These are phyloP conservation scores for Drosophila teissieri DNA, from an alignment of 1,140 invertebrate genomes.

Conservation along the genomic window DNA sequence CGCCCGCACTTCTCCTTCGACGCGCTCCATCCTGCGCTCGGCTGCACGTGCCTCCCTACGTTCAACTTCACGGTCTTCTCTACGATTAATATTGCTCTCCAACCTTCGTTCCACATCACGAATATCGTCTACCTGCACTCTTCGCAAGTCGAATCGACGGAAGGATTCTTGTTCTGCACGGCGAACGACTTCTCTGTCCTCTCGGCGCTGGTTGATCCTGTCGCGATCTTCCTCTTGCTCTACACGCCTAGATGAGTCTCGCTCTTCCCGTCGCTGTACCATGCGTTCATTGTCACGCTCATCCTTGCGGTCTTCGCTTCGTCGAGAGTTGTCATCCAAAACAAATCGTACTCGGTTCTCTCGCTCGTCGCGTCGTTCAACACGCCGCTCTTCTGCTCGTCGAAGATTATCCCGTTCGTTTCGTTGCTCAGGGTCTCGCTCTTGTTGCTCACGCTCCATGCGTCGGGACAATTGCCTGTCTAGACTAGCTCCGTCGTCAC, in stretches of 20 bases:
- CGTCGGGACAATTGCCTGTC: background rate
- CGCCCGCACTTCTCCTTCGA: background rate
- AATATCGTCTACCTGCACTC: background rate
- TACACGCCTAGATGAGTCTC: background rate
- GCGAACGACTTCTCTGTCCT: background rate
- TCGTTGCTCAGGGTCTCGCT: conserved; percentile 1
- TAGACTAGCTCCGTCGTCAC: background rate
- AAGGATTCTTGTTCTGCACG: background rate
- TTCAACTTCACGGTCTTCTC: conserved; percentile 1
- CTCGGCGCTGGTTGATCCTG: background rate
- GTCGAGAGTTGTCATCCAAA: background rate
- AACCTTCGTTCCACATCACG: background rate
- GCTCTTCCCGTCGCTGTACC: background rate
- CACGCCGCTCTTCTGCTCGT: conserved; percentile 11
- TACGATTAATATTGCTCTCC: background rate
- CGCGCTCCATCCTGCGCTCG: background rate
- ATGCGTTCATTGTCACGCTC: background rate
- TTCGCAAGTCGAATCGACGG: background rate
- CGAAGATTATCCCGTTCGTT: conserved; percentile 8
- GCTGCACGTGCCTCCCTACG: background rate
- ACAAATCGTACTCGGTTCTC: conserved; percentile 1
- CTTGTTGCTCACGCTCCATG: background rate
- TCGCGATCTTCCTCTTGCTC: background rate
- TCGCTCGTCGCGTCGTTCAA: background rate
- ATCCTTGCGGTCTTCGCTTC: background rate